Percentiles rank a stretch among this genome's conserved stretches.
These are phyloP conservation scores for Notamacropus eugenii DNA, from an alignment of 2,797 vertebrate genomes.

Conservation along the genomic window DNA sequence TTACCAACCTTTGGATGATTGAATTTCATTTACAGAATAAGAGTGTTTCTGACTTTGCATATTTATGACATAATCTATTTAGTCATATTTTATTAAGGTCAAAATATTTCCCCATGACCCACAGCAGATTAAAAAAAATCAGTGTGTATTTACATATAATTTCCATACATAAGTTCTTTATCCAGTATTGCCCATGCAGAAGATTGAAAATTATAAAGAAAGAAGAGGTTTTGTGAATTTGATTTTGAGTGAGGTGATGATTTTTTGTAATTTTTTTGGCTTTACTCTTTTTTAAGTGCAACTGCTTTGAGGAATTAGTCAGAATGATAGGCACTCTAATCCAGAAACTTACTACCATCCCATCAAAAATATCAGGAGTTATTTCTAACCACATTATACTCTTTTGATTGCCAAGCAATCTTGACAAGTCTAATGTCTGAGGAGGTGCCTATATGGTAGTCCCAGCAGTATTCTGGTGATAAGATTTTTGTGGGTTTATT, in stretches of 20 bases:
- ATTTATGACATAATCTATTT: constrained; percentile 24
- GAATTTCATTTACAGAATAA: background rate
- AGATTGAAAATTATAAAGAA: constrained; percentile 37
- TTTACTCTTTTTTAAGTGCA: constrained; percentile 58
- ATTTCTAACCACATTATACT: constrained; percentile 77
- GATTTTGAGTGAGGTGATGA: constrained; percentile 23
- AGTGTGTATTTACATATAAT: constrained; percentile 67
- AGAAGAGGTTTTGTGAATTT: constrained; percentile 45
- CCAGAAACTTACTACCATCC: constrained; percentile 23
- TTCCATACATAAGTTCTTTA: constrained; percentile 16
- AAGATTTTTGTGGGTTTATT: constrained; percentile 80
- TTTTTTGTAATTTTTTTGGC: constrained; percentile 56
- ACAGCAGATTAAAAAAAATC: constrained; percentile 51
- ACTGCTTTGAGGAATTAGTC: constrained; percentile 62
- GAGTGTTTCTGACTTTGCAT: constrained; percentile 49
- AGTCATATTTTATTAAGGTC: constrained; percentile 40
- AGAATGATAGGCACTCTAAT: constrained; percentile 66
- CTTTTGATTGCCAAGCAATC: constrained; percentile 75
- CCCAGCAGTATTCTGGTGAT: constrained; percentile 81
- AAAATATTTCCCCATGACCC: constrained; percentile 34
- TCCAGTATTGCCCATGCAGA: constrained; percentile 19
- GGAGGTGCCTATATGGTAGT: constrained; percentile 74
- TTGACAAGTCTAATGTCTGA: constrained; percentile 73
- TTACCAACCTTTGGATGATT: constrained; percentile 7
- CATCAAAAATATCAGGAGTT: constrained; percentile 64